Percentiles rank a stretch among this genome's conserved stretches.
These are phyloP conservation scores for Arizona elegans DNA, from an alignment of 2,113 vertebrate species.

Conservation along the genomic window DNA sequence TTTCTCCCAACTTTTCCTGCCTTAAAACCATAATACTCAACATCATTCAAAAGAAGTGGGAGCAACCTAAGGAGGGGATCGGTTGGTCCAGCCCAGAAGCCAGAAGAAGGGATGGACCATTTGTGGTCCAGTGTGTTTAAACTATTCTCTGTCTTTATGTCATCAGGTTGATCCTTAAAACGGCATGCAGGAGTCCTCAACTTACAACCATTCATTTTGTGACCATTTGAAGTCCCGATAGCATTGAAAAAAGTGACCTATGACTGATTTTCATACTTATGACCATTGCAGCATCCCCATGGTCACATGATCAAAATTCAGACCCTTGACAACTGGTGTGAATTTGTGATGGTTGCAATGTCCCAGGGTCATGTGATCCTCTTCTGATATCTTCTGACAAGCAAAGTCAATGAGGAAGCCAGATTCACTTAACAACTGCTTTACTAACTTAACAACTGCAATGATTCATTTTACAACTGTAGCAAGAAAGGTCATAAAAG, in stretches of 20 bases:
- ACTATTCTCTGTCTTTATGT: neutral
- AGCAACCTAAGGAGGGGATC: neutral
- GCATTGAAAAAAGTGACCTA: neutral
- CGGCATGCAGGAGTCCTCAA: neutral
- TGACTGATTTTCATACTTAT: neutral
- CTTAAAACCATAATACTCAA: neutral
- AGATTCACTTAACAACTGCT: neutral
- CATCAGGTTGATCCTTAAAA: neutral
- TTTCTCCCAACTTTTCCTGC: neutral
- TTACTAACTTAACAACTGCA: neutral
- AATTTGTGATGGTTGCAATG: neutral
- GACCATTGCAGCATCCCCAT: neutral
- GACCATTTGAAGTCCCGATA: neutral
- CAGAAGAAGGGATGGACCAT: neutral
- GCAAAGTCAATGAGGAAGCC: neutral
- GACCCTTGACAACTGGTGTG: neutral
- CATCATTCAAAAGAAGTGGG: neutral
- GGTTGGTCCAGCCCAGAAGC: too few relatives aligned
- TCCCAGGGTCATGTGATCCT: neutral
- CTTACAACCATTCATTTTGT: neutral
- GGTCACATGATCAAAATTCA: neutral
- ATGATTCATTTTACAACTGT: neutral
- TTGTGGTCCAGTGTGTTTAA: neutral
- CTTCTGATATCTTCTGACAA: neutral
- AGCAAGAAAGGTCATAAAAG: neutral